phyloP scores from a whole-genome alignment of 1,140 invertebrate species.

The Thaumetopoea pityocampa region DNA sequence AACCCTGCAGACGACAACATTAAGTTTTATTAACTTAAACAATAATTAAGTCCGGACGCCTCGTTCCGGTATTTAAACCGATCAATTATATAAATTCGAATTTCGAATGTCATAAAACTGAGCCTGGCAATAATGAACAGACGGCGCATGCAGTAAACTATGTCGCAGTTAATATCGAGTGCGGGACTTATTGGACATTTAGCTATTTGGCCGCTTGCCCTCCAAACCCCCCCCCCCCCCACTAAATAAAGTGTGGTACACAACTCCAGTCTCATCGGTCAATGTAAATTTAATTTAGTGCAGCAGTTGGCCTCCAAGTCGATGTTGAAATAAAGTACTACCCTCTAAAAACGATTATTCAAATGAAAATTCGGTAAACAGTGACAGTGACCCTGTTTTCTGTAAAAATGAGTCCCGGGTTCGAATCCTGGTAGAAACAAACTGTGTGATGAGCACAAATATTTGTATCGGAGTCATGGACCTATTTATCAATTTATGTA shows the following conservation, averaged over 20 bases:
- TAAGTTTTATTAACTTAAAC: conserved; percentile 17
- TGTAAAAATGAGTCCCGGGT: no score
- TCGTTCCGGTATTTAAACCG: conserved; percentile 45
- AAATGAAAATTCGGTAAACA: no score
- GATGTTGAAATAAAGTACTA: conserved; percentile 3
- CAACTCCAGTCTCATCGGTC: conserved; percentile 4
- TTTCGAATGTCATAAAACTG: conserved; percentile 63
- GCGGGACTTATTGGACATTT: conserved; percentile 54
- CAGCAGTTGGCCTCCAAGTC: not conserved
- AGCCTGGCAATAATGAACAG: conserved; percentile 58
- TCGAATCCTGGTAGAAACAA: no score
- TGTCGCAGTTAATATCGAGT: conserved; percentile 58
- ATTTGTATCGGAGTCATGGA: no score
- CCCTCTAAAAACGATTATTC: no score
- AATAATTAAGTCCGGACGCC: conserved; percentile 39
- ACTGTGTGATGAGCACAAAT: no score
- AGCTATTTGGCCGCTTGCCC: conserved; percentile 30
- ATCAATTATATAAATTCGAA: conserved; percentile 58
- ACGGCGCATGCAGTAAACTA: conserved; percentile 55
- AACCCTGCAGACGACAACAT: conserved; percentile 10
- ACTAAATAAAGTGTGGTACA: conserved; percentile 20
- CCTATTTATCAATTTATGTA: no score
- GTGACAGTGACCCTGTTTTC: no score
- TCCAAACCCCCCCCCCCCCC: conserved; percentile 9
- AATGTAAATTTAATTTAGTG: conserved; percentile 2